Percentiles rank a stretch among this genome's conserved stretches.
These are phyloP conservation scores for Macquaria australasica DNA, from an alignment of 2,113 vertebrate genomes.

Conservation along the genomic window DNA sequence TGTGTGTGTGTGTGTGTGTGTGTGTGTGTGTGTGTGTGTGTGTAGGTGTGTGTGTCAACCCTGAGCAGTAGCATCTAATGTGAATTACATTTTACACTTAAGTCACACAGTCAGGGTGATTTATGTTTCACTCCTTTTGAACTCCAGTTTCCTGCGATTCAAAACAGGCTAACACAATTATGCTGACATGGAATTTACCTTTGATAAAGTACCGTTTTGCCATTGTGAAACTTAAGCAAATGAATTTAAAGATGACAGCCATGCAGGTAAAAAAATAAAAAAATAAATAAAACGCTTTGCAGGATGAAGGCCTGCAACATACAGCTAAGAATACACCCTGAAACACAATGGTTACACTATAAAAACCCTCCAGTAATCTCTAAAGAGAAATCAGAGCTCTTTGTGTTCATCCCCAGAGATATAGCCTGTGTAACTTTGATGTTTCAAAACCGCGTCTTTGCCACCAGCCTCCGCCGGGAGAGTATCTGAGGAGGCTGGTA, in stretches of 20 bases:
- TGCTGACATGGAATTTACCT: background rate
- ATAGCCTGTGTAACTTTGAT: slow-evolving; percentile 1
- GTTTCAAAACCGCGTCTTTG: slow-evolving; percentile 35
- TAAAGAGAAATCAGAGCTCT: slow-evolving; percentile 4
- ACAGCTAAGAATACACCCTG: background rate
- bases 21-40: slow-evolving; percentile 13
- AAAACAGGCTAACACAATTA: slow-evolving; percentile 34
- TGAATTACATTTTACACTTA: slow-evolving; percentile 52
- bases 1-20: background rate
- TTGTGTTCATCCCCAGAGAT: slow-evolving; percentile 30
- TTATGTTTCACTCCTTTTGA: slow-evolving; percentile 47
- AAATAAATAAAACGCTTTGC: background rate
- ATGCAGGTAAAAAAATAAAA: background rate
- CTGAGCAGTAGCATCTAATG: slow-evolving; percentile 27
- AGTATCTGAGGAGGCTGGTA: background rate
- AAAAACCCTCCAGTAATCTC: slow-evolving; percentile 8
- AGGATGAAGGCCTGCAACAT: background rate
- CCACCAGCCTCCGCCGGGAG: background rate
- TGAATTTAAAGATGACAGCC: slow-evolving; percentile 42
- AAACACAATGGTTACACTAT: slow-evolving; percentile 16
- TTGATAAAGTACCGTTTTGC: slow-evolving; percentile 8
- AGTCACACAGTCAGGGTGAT: slow-evolving; percentile 40
- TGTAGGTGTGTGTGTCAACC: slow-evolving; percentile 23
- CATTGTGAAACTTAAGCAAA: slow-evolving; percentile 9
- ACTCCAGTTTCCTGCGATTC: slow-evolving; percentile 17